Base-by-base conservation (phyloP, 1,140 invertebrate species). In the Nymphalis io region DNA sequence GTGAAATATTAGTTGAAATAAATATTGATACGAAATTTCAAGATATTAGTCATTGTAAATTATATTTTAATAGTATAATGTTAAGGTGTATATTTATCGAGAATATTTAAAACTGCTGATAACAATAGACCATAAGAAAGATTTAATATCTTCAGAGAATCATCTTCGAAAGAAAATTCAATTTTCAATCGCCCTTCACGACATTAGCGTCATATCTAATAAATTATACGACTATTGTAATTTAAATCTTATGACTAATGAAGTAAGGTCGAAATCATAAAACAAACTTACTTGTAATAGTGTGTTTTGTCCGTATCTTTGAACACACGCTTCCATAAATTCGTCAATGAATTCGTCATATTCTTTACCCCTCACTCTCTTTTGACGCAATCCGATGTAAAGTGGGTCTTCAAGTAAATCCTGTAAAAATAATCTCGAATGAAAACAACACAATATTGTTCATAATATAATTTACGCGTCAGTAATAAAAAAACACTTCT, bases 311-410 rank as follows among this genome's bases (percentile, higher is more conserved):
- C 96, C 96, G 83, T 98, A 98, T 90, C 97, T 95, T 88, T 95
- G 95, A 0, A 98, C 97, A 63, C 97, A 97, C 2, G 98, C 98
- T 83, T 97, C 93, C 98, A 99, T 99, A 87, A 99, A 99, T 91
- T 99, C 99, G 82, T 99, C 98, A 63, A 99, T 95, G 76, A 99
- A 96, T 46, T 96, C 96, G 86, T 99, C 98, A 89, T 99, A 99
- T 66, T 96, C 95, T 39, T 94, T 92, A 13, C 98, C 99, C 27
- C 95, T 95, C 0, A 96, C 95, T 58, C 99, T 93, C 69, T 95
- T 95, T 78, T 99, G 97, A 66, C 96, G 93, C 44, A 99, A 87
- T 57, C 99, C 99, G 81, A 99, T 98, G 88, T 99, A 99, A 63
- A 98, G 93, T 5, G 98, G 98, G 93, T 99, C 98, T 86, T 98